phyloP scores from a whole-genome alignment of 2,113 vertebrate species.

The Cnemophilus loriae region DNA sequence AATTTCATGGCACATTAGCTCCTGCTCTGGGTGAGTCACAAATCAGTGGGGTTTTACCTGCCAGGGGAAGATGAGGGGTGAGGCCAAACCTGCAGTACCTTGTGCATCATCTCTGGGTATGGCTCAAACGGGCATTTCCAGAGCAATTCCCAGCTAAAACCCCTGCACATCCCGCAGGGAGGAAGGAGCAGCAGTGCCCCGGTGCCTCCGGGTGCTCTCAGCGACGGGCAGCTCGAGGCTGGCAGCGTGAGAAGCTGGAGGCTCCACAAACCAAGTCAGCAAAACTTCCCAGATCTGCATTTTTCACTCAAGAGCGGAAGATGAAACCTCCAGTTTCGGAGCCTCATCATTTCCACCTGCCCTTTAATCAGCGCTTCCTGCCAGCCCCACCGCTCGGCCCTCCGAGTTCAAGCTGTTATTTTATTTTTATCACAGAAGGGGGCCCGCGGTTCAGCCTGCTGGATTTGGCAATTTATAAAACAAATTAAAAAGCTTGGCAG shows the following conservation, averaged over 20 bases:
- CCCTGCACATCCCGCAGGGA: rapidly evolving
- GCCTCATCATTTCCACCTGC: conserved; percentile 26
- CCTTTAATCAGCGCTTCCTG: conserved; percentile 41
- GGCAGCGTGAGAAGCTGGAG: neutral
- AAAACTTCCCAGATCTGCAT: neutral
- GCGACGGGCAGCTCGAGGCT: rapidly evolving
- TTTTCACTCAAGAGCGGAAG: neutral
- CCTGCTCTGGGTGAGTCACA: neutral
- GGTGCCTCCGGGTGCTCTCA: neutral
- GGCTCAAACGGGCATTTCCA: neutral
- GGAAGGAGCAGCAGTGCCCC: neutral
- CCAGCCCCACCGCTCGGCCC: neutral
- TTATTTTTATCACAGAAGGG: conserved; percentile 49
- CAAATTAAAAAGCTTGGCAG: conserved; percentile 1
- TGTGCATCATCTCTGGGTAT: neutral
- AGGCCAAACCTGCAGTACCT: neutral
- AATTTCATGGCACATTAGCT: conserved; percentile 40
- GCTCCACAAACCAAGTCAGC: neutral
- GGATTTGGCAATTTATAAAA: neutral
- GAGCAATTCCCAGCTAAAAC: neutral
- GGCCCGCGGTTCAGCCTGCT: neutral
- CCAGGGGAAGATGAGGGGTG: neutral
- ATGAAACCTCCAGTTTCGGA: neutral
- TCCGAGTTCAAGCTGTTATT: conserved; percentile 26
- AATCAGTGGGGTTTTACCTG: neutral